Base-by-base conservation (phyloP, 2,888 invertebrate genomes). In the Allolobophora icterica region DNA sequence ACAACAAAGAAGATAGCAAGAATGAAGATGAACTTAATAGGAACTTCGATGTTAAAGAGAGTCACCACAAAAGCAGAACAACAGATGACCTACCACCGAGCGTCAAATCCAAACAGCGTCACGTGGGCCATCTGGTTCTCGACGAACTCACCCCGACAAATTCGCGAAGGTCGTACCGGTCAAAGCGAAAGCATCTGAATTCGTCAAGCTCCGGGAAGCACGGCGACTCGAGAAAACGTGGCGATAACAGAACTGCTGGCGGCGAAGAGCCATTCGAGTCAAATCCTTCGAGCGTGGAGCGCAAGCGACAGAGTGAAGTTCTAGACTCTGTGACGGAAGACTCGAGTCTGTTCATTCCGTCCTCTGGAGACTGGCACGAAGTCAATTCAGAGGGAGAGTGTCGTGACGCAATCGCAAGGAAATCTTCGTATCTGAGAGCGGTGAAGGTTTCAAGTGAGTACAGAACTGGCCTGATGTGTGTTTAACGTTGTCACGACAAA, bases 121-220 rank as follows among this genome's bases (percentile, higher is more conserved):
- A n/a, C 13, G 8, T 71, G 3, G 87, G 87, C 11, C 87, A 87
- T 35, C 11, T 87, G 87, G 87, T 35, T 13, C 34, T 87, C 35
- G 87, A 87, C 38, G 87, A 38, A 87, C 87, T 87, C 35, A 38
- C 87, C 19, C 87, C 87, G 19, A 87, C 87, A 19, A 34, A 38
- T 33, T 34, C 87, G n/a, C 17, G 87, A 17, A 34, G 38, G 15
- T 87, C 87, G 15, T 34, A 38, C 38, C 34, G 87, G 34, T 87
- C 87, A 4, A 87, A 87, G 24, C 87, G 87, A 24, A 87, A 19
- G 35, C 87, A 87, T 8, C 17, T 33, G 34, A 87, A 87, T 35
- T 17, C 87, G 15, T 30, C 87, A 24, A 33, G 21, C 34, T 38
- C 87, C 35, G 34, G 34, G 13, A 87, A 17, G 35, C 87, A 87